Percentiles rank a stretch among this genome's conserved stretches.
Evolutionary conservation across 2,888 invertebrate species (phyloP).

Genomic region (Neoitamus cyanurus): DNA sequence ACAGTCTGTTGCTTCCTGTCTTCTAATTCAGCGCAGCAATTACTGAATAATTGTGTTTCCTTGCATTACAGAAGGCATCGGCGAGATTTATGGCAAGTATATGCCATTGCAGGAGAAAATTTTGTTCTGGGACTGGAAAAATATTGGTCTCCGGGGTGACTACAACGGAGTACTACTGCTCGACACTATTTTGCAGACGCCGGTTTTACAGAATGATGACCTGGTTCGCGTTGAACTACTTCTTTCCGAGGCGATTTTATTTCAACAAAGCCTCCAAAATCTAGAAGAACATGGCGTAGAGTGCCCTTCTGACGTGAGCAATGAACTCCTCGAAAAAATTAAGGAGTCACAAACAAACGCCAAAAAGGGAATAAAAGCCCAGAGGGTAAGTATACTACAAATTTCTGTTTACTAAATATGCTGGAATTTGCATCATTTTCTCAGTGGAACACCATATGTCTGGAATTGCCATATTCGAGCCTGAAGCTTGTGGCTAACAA

Average conservation of each 20-base stretch:
- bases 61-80: constrained; percentile 69
- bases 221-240: constrained; percentile 85
- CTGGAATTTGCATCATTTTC: constrained; percentile 45
- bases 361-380: constrained; percentile 88
- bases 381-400: constrained; percentile 74
- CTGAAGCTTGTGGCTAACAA: constrained; percentile 83
- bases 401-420: not conserved
- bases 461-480: constrained; percentile 82
- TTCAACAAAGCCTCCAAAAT: constrained; percentile 82
- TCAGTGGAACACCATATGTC: constrained; percentile 92
- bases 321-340: constrained; percentile 82
- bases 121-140: constrained; percentile 83
- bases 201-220: constrained; percentile 80
- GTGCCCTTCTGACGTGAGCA: constrained; percentile 80
- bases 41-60: not conserved
- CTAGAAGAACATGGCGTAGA: constrained; percentile 81
- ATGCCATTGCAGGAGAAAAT: constrained; percentile 84
- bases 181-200: constrained; percentile 89
- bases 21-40: not conserved
- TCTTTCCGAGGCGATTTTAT: constrained; percentile 86
- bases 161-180: constrained; percentile 91
- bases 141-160: constrained; percentile 86
- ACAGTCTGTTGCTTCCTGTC: not conserved
- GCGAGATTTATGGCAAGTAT: constrained; percentile 77
- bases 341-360: constrained; percentile 76